Percentiles rank a stretch among this genome's conserved stretches.
These are phyloP conservation scores for Leptopilina drosophilae DNA, from an alignment of 2,888 invertebrate species.

Conservation along the genomic window DNA sequence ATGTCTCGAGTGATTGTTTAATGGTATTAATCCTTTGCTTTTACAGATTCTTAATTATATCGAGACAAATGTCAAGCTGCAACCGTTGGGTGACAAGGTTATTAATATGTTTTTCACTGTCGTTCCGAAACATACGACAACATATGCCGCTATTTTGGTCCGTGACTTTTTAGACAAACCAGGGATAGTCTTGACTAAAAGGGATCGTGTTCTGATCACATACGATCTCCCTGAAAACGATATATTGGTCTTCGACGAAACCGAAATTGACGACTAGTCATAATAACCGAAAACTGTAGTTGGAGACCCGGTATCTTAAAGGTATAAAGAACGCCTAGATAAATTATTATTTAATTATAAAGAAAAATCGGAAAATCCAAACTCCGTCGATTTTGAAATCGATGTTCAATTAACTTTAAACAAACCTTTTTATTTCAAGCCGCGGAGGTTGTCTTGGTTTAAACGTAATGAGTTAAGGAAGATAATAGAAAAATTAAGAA, in stretches of 20 bases:
- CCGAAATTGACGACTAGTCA: neutral
- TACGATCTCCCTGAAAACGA: neutral
- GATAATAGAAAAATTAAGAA: neutral
- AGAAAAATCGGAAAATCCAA: neutral
- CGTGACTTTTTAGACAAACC: constrained; percentile 5
- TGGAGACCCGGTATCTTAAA: too few species aligned
- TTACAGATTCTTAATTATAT: neutral
- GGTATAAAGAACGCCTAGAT: too few species aligned
- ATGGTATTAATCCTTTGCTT: neutral
- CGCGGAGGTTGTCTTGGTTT: neutral
- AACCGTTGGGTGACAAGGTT: neutral
- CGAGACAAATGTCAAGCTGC: neutral
- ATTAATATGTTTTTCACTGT: neutral
- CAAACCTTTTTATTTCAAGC: neutral
- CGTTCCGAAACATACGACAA: constrained; percentile 5
- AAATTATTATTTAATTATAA: neutral
- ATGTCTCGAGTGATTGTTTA: neutral
- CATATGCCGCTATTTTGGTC: neutral
- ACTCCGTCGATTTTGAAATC: neutral
- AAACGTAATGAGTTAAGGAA: neutral
- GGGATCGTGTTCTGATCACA: neutral
- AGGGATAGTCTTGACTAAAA: neutral
- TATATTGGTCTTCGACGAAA: neutral
- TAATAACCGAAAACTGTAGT: neutral
- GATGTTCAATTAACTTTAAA: neutral